Evolutionary conservation across 53 echinoderm and acorn worm species (phyloP), one percentile per base, ranked within the genome.

Genomic region (Crossaster papposus): DNA sequence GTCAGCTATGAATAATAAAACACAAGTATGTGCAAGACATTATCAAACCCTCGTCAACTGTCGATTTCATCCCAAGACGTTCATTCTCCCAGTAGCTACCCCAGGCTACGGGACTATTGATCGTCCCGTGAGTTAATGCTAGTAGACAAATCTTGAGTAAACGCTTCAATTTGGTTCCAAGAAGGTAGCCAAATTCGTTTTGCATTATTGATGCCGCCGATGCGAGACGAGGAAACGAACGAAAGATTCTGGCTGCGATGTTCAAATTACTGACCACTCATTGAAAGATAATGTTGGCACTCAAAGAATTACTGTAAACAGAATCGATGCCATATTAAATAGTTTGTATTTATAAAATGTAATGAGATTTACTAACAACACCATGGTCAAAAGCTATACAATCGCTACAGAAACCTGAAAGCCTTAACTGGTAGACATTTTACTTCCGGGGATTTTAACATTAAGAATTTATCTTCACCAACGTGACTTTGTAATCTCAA

Each of bases 191-290:
- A 28, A 68, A 68, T 68, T 68, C 44, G n/a, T 68, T 68, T 68
- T 68, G 28, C 68, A 68, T 68, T 26, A 68, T 68, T n/a, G 68
- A 68, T 68, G 68, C 68, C 68, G 62, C 44, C 58, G 58, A 20
- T 14, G 17, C 15, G 12, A 58, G n/a, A 3, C 11, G 0, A n/a
- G 28, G 24, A 3, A 26, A 68, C 22, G 68, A 68, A 10, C 28
- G n/a, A 28, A 68, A 26, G 68, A 7, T 28, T n/a, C 68, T 26
- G 9, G 24, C 24, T 68, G 28, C 22, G 68, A 68, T 68, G 17
- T 10, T 58, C 5, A 68, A 68, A n/a, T 68, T 26, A 11, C 68
- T 10, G 68, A 28, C n/a, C n/a, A n/a, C n/a, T 26, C 26, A 68
- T 68, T 26, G 68, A 68, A 68, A 26, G 68, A 68, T 68, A 68